phyloP scores from a whole-genome alignment of 2,888 invertebrate genomes.

The Noctua comes region DNA sequence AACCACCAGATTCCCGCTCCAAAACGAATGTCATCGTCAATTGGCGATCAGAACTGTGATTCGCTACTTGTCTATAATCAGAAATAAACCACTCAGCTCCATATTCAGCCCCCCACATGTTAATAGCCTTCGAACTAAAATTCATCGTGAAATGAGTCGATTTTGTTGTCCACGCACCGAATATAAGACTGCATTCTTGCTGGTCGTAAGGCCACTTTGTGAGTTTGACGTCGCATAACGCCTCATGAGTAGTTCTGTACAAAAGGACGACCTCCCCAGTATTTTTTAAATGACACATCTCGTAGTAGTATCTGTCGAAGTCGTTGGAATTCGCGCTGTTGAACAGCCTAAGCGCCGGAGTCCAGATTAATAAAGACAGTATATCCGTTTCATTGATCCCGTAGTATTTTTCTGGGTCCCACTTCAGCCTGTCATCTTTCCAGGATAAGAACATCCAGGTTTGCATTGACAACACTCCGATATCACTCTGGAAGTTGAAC shows the following conservation, averaged over 20 bases:
- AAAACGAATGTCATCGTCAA: conserved; percentile 71
- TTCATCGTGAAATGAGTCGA: conserved; percentile 53
- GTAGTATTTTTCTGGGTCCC: conserved; percentile 71
- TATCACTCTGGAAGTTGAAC: conserved; percentile 68
- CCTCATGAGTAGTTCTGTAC: conserved; percentile 15
- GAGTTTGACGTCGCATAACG: conserved; percentile 67
- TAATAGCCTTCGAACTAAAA: conserved; percentile 54
- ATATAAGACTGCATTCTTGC: conserved; percentile 69
- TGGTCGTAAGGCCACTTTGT: conserved; percentile 74
- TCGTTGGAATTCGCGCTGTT: conserved; percentile 60
- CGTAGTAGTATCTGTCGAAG: conserved; percentile 19
- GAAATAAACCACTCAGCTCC: conserved; percentile 76
- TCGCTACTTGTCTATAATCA: conserved; percentile 63
- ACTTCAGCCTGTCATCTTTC: conserved; percentile 70
- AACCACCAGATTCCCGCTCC: conserved; percentile 71
- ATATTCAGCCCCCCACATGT: conserved; percentile 66
- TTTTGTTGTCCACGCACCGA: conserved; percentile 40
- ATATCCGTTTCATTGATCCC: conserved; percentile 57
- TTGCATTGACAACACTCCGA: conserved; percentile 65
- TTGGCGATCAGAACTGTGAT: conserved; percentile 55
- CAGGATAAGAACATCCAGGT: conserved; percentile 64
- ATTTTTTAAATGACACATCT: conserved; percentile 59
- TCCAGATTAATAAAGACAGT: conserved; percentile 62
- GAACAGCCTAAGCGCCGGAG: conserved; percentile 64
- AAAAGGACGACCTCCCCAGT: conserved; percentile 64